Evolutionary conservation across 2,888 invertebrate species (phyloP).

Genomic region (Pemphredon lugubris): DNA sequence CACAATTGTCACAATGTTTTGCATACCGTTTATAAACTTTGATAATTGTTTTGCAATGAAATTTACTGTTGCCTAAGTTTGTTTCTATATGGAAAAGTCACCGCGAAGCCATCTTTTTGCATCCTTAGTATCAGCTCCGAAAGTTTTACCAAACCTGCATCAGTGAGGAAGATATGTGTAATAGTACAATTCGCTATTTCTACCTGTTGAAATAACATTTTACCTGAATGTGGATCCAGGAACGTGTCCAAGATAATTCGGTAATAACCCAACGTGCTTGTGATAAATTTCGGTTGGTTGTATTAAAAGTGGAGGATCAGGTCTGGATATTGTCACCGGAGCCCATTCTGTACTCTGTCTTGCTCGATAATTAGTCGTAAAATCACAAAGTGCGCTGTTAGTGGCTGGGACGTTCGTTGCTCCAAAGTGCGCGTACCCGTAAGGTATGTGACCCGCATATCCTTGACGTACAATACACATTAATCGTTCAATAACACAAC

Average conservation of each 20-base stretch:
- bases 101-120: constrained; percentile 89
- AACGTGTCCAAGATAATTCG: constrained; percentile 90
- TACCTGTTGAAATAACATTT: constrained; percentile 31
- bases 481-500: neutral
- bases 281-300: constrained; percentile 86
- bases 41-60: neutral
- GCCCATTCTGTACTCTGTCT: constrained; percentile 89
- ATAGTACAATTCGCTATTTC: neutral
- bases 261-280: constrained; percentile 88
- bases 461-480: constrained; percentile 79
- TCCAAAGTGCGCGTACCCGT: constrained; percentile 85
- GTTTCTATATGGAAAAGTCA: constrained; percentile 79
- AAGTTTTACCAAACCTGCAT: constrained; percentile 88
- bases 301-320: constrained; percentile 82
- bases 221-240: constrained; percentile 88
- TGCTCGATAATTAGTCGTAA: constrained; percentile 88
- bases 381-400: constrained; percentile 88
- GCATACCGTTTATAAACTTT: no score
- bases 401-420: constrained; percentile 86
- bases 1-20: neutral
- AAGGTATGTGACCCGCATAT: constrained; percentile 86
- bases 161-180: constrained; percentile 14
- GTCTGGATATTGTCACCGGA: constrained; percentile 84
- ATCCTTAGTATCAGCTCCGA: constrained; percentile 87
- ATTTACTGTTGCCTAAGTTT: constrained; percentile 18